Evolutionary conservation across 1,140 invertebrate genomes (phyloP).

Genomic region (Centruroides vittatus): DNA sequence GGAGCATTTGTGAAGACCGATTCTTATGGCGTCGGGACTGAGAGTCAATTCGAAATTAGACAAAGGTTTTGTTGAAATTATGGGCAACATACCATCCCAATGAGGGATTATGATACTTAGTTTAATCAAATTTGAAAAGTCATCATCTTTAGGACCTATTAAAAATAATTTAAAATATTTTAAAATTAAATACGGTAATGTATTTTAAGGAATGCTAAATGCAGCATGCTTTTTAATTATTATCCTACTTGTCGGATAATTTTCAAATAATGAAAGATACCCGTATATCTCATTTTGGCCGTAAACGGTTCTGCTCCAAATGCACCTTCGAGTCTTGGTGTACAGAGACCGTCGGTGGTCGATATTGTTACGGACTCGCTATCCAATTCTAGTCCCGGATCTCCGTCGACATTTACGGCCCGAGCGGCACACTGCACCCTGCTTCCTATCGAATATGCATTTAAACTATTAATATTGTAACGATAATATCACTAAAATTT

Average conservation of each 20-base stretch:
- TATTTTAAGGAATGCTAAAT: too few species aligned
- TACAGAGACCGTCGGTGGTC: conserved; percentile 25
- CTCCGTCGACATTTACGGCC: conserved; percentile 28
- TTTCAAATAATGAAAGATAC: conserved; percentile 19
- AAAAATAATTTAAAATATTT: not conserved
- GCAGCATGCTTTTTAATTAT: not conserved
- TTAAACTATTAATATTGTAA: too few species aligned
- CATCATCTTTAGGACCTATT: conserved; percentile 24
- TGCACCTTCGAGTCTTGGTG: conserved; percentile 20
- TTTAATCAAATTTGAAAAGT: conserved; percentile 26
- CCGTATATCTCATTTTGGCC: conserved; percentile 30
- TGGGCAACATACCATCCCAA: conserved; percentile 31
- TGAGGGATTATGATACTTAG: conserved; percentile 30
- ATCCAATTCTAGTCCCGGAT: conserved; percentile 28
- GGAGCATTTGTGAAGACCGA: conserved; percentile 29
- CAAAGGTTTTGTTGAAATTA: conserved; percentile 27
- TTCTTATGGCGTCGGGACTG: conserved; percentile 24
- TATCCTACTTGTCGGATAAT: not conserved
- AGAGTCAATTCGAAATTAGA: conserved; percentile 31
- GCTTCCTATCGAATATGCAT: conserved; percentile 23
- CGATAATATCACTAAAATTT: too few species aligned
- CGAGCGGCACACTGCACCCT: conserved; percentile 29
- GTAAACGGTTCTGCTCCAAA: conserved; percentile 31
- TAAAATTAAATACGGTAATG: too few species aligned
- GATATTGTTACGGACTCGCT: conserved; percentile 25